These are phyloP conservation scores for Cassiopea xamachana DNA, from an alignment of 30 jellyfish, hydroid and myxozoan genomes.

Conservation along the genomic window DNA sequence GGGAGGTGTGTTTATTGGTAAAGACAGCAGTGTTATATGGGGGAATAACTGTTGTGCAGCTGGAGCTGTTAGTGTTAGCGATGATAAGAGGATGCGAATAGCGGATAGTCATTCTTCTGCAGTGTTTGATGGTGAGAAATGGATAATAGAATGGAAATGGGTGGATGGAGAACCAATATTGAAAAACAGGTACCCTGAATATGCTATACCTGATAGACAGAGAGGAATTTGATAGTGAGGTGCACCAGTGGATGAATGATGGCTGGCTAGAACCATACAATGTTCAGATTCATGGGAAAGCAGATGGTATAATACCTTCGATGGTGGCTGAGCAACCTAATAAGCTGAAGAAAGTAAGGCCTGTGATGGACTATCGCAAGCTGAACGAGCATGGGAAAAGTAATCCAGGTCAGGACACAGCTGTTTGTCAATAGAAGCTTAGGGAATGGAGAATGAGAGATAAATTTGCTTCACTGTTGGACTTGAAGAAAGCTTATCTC, in stretches of 20 bases:
- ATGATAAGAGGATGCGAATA: background rate
- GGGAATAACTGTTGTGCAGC: background rate
- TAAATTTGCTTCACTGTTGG: background rate
- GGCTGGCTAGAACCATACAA: conserved; percentile 4
- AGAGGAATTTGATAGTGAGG: background rate
- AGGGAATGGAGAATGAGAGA: conserved; percentile 10
- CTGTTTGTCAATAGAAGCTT: conserved; percentile 18
- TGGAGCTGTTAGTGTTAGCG: background rate
- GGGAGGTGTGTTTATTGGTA: conserved; percentile 23
- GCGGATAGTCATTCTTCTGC: conserved; percentile 13
- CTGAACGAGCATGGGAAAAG: conserved; percentile 6
- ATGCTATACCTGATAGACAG: background rate
- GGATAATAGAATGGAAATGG: conserved; percentile 41
- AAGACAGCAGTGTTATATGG: background rate
- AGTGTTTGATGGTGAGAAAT: conserved; percentile 12
- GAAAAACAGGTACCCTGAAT: background rate
- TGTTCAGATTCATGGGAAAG: background rate
- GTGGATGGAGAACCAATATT: background rate
- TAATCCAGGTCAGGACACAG: conserved; percentile 13
- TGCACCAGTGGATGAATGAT: background rate
- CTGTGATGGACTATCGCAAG: conserved; percentile 12
- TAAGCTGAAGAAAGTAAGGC: conserved; percentile 11
- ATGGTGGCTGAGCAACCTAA: background rate
- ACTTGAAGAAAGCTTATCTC: conserved; percentile 29
- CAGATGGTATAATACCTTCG: background rate